These are phyloP conservation scores for Gallinago stenura DNA, from an alignment of 2,797 vertebrate genomes.

Conservation along the genomic window DNA sequence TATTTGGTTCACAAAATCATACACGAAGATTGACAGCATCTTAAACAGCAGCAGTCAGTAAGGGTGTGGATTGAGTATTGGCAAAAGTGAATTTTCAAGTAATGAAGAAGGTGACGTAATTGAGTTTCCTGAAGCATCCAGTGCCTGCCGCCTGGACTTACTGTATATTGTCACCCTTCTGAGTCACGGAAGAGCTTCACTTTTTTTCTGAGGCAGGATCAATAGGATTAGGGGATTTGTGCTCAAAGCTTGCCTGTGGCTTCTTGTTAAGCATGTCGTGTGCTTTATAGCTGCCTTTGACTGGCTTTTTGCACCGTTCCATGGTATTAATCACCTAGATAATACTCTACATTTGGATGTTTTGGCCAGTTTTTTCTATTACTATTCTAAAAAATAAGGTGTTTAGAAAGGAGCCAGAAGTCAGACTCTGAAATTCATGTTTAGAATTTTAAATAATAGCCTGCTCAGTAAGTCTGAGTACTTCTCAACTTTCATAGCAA, in stretches of 20 bases:
- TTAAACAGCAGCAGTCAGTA: constrained; percentile 70
- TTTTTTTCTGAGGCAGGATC: constrained; percentile 80
- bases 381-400: not conserved
- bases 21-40: constrained; percentile 71
- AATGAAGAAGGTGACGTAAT: constrained; percentile 77
- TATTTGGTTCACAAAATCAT: constrained; percentile 69
- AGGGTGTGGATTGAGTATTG: constrained; percentile 69
- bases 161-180: constrained; percentile 71
- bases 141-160: constrained; percentile 69
- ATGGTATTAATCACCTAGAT: constrained; percentile 57
- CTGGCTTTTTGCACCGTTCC: constrained; percentile 22
- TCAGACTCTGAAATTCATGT: not conserved
- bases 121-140: constrained; percentile 75
- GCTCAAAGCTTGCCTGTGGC: constrained; percentile 80
- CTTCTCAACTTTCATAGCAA: not conserved
- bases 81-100: constrained; percentile 75
- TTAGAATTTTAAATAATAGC: not conserved
- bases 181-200: constrained; percentile 68
- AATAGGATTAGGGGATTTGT: constrained; percentile 86
- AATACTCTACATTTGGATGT: constrained; percentile 30
- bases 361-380: constrained; percentile 9
- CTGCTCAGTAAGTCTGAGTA: not conserved
- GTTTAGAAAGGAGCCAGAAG: not conserved
- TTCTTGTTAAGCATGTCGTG: constrained; percentile 79
- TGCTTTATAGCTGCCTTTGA: constrained; percentile 59